These are phyloP conservation scores for Saimiri boliviensis DNA, from an alignment of 2,113 vertebrate genomes.

Conservation along the genomic window DNA sequence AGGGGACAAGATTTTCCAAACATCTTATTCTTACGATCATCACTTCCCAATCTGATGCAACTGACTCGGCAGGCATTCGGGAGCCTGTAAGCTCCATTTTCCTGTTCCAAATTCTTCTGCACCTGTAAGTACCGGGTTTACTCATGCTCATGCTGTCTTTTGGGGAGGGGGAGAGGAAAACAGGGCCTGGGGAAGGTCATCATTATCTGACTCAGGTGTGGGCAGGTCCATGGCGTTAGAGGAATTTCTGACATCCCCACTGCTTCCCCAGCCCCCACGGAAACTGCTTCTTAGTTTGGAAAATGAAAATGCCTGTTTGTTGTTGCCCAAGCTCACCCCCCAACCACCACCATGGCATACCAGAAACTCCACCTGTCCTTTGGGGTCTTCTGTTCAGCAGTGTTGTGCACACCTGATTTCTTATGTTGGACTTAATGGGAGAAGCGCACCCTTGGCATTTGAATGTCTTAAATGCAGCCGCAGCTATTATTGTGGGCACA, in stretches of 20 bases:
- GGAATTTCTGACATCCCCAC: conserved; percentile 27
- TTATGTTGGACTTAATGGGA: conserved; percentile 48
- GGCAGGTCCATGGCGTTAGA: conserved; percentile 44
- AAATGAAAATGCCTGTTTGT: conserved; percentile 60
- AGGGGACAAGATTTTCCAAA: conserved; percentile 72
- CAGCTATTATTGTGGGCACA: conserved; percentile 57
- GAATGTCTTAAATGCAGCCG: conserved; percentile 60
- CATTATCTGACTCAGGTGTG: conserved; percentile 73
- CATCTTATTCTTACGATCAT: conserved; percentile 81
- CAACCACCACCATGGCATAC: not conserved
- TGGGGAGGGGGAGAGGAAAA: conserved; percentile 2
- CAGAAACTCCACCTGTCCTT: conserved; percentile 38
- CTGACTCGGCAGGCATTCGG: conserved; percentile 84
- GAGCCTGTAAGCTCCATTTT: conserved; percentile 85
- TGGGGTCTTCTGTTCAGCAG: conserved; percentile 28
- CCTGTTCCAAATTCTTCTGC: conserved; percentile 83
- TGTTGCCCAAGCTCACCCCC: not conserved
- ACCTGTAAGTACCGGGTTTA: conserved; percentile 84
- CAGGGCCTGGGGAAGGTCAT: conserved; percentile 40
- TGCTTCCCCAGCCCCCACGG: too few relatives aligned
- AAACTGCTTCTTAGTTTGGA: conserved; percentile 56
- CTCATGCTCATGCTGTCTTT: conserved; percentile 70
- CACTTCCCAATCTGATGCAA: conserved; percentile 83
- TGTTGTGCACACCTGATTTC: conserved; percentile 40
- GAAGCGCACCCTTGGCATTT: conserved; percentile 32